These are phyloP conservation scores for Planiliza haematocheilus DNA, from an alignment of 2,113 vertebrate species.

Conservation along the genomic window DNA sequence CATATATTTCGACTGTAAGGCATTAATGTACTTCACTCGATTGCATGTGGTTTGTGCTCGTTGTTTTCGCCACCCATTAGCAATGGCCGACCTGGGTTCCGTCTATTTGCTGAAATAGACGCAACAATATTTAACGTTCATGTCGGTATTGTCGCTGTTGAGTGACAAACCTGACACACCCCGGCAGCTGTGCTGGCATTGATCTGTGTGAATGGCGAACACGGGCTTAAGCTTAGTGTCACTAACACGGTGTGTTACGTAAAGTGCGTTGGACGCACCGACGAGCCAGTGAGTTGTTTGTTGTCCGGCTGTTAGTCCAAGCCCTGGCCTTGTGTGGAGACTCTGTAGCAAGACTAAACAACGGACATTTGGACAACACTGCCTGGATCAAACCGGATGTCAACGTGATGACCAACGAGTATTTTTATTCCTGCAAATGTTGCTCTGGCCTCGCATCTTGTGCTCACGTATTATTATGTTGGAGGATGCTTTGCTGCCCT, in stretches of 20 bases:
- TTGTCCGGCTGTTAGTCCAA: constrained; percentile 21
- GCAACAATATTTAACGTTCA: neutral
- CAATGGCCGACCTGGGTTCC: neutral
- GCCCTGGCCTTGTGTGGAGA: constrained; percentile 11
- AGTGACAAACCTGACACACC: rapidly evolving
- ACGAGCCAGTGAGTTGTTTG: neutral
- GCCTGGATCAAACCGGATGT: neutral
- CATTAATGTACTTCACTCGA: constrained; percentile 22
- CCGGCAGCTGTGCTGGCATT: rapidly evolving
- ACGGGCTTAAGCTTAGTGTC: neutral
- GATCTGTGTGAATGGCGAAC: no score
- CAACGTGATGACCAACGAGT: rapidly evolving
- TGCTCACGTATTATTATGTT: neutral
- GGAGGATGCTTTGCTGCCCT: neutral
- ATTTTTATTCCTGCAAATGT: neutral
- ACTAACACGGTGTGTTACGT: neutral
- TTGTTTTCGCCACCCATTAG: constrained; percentile 4
- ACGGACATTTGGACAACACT: rapidly evolving
- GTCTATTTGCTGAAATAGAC: constrained; percentile 51
- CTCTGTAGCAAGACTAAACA: neutral
- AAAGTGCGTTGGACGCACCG: neutral
- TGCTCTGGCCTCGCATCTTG: neutral
- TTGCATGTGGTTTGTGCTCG: constrained; percentile 23
- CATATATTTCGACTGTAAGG: constrained; percentile 46
- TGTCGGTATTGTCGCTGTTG: neutral